Conservation (phyloP, 2,888 invertebrate genomes). For the Teinopalpus imperialis region DNA sequence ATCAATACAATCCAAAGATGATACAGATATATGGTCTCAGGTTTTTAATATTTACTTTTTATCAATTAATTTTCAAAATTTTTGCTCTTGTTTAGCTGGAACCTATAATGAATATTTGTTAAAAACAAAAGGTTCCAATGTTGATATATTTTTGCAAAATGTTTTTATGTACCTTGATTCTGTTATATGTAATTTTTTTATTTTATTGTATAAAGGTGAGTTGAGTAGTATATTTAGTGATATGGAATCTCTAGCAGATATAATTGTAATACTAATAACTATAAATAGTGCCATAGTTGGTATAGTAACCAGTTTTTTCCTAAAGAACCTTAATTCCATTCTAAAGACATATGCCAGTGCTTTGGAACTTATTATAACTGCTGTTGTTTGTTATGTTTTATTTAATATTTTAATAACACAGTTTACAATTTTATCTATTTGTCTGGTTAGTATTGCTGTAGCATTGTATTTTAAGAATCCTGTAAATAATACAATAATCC, state of each 20-base stretch:
- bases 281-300: slow-evolving; percentile 95
- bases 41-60: slow-evolving; percentile 83
- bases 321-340: slow-evolving; percentile 96
- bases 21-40: slow-evolving; percentile 56
- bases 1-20: slow-evolving; percentile 56
- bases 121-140: slow-evolving; percentile 91
- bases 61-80: slow-evolving; percentile 88
- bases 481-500: slow-evolving; percentile 80
- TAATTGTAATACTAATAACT: slow-evolving; percentile 90
- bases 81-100: slow-evolving; percentile 96
- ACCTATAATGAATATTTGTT: slow-evolving; percentile 97
- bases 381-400: slow-evolving; percentile 91
- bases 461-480: slow-evolving; percentile 95
- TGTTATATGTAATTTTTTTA: slow-evolving; percentile 92
- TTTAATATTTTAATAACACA: slow-evolving; percentile 92
- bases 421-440: slow-evolving; percentile 91
- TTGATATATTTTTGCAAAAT: slow-evolving; percentile 96
- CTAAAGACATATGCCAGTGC: slow-evolving; percentile 98
- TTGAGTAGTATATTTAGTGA: slow-evolving; percentile 82
- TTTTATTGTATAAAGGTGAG: slow-evolving; percentile 86
- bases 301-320: slow-evolving; percentile 95
- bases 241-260: slow-evolving; percentile 82
- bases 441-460: slow-evolving; percentile 91
- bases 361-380: slow-evolving; percentile 94
- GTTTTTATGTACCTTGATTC: slow-evolving; percentile 97